These are phyloP conservation scores for Andrena minutula DNA, from an alignment of 2,888 invertebrate species.

Conservation along the genomic window DNA sequence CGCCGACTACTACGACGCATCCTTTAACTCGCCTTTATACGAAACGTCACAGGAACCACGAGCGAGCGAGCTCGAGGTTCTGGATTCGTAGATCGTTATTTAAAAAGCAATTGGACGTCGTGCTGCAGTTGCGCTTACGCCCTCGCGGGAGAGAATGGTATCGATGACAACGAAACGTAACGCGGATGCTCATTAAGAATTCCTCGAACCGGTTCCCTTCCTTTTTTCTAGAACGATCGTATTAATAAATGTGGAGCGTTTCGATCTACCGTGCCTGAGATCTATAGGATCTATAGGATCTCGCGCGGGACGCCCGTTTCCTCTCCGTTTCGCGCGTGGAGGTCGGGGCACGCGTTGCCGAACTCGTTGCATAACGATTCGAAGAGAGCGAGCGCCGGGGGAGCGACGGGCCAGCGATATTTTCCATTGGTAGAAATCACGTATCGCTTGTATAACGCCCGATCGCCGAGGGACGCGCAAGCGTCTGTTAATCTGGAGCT, in stretches of 20 bases:
- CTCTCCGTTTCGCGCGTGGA: background rate
- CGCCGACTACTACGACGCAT: background rate
- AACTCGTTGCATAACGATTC: constrained; percentile 52
- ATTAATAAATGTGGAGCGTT: constrained; percentile 3
- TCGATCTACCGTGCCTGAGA: background rate
- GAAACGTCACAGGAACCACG: too few relatives aligned
- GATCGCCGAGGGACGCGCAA: constrained; percentile 10
- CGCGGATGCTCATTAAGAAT: background rate
- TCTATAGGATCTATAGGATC: background rate
- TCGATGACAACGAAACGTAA: constrained; percentile 16
- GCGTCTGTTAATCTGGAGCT: constrained; percentile 10
- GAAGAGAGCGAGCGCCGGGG: constrained; percentile 5
- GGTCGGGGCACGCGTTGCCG: background rate
- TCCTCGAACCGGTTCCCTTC: constrained; percentile 3
- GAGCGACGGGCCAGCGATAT: constrained; percentile 20
- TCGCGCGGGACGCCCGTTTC: background rate
- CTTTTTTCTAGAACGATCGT: constrained; percentile 1
- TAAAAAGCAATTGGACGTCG: too few relatives aligned
- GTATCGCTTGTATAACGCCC: constrained; percentile 34
- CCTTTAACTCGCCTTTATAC: background rate
- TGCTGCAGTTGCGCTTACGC: too few relatives aligned
- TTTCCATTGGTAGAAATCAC: constrained; percentile 36
- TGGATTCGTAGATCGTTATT: too few relatives aligned
- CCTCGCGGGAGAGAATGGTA: too few relatives aligned
- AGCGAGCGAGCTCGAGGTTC: too few relatives aligned